Percentiles rank a stretch among this genome's conserved stretches.
Evolutionary conservation across 2,888 invertebrate species (phyloP).

Genomic region (Hoplodrina ambigua): DNA sequence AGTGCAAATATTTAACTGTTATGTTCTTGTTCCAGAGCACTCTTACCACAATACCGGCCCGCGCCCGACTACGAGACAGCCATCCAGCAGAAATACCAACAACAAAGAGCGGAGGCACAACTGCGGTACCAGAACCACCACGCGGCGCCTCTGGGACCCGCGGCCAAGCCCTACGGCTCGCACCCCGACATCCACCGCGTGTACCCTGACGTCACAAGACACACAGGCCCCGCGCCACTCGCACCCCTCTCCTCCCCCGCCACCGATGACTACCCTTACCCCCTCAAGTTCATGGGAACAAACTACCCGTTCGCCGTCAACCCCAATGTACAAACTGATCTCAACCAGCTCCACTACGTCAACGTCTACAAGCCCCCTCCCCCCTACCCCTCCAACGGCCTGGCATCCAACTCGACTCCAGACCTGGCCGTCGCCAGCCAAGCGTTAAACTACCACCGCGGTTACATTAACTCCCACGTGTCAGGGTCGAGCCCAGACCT

Average conservation of each 20-base stretch:
- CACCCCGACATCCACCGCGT: conserved; percentile 94
- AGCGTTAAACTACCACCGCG: conserved; percentile 86
- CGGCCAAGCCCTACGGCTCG: conserved; percentile 91
- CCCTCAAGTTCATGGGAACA: conserved; percentile 76
- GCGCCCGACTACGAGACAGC: conserved; percentile 99
- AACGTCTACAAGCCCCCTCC: conserved; percentile 96
- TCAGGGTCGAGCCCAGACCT: conserved; percentile 95
- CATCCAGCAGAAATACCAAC: conserved; percentile 95
- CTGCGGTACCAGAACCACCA: conserved; percentile 83
- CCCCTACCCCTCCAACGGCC: conserved; percentile 94
- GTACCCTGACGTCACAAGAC: conserved; percentile 92
- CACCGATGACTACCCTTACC: conserved; percentile 82
- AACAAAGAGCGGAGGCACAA: conserved; percentile 81
- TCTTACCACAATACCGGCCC: conserved; percentile 96
- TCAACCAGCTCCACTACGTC: conserved; percentile 90
- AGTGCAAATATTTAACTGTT: background rate
- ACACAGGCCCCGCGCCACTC: conserved; percentile 71
- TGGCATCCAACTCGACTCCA: conserved; percentile 96
- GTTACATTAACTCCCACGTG: conserved; percentile 90
- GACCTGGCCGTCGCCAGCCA: conserved; percentile 94
- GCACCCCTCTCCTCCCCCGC: conserved; percentile 29
- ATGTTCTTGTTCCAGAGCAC: conserved; percentile 88
- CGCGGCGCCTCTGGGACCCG: conserved; percentile 70
- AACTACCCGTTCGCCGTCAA: conserved; percentile 85
- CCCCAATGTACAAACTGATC: conserved; percentile 82